Base-by-base conservation (phyloP, 2,888 invertebrate species). In the Zhengitettix transpicula region DNA sequence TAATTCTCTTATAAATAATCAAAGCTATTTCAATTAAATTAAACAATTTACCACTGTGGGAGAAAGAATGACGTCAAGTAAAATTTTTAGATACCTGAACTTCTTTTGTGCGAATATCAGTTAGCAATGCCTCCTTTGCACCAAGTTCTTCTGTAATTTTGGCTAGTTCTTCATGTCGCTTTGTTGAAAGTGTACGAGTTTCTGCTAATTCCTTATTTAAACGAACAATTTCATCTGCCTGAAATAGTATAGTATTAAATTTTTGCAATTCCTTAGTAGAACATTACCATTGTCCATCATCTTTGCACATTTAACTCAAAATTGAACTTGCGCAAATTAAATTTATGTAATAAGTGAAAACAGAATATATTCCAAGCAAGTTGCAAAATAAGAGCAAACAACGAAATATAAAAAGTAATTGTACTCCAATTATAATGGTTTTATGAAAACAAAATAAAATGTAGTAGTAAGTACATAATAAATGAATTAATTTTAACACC, bases 61-160 rank as follows among this genome's bases (percentile, higher is more conserved):
- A 28, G 7, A 7, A 28, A 7, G 2, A 28, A 28, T 7, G 7
- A 28, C 2, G 2, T 28, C 28, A 28, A 28, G 28, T 28, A 28
- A 28, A 7, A 28, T 28, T 47, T 16, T 17, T 14, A 59, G 58
- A 62, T 59, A 74, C 73, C 70, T 73, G 71, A 57, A 67, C 67
- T 58, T 78, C 71, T 68, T 78, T 72, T 68, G 73, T 85, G 64
- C 80, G 79, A 15, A 83, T 80, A 65, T 88, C 87, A 52, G 78
- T 80, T 14, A 87, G 73, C 40, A 80, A 75, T 1, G 80, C 80
- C 65, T 87, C 85, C 69, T 86, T 88, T 16, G 75, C 77, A 9
- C 79, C 75, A 8, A 85, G 68, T 57, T 86, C 85, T 67, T 68
- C 69, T 53, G 66, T 65, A 11, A 69, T 64, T 64, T 69, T 69